Evolutionary conservation across 2,888 invertebrate genomes (phyloP), one percentile per base, ranked within the genome.

Genomic region (Trichogramma evanescens): DNA sequence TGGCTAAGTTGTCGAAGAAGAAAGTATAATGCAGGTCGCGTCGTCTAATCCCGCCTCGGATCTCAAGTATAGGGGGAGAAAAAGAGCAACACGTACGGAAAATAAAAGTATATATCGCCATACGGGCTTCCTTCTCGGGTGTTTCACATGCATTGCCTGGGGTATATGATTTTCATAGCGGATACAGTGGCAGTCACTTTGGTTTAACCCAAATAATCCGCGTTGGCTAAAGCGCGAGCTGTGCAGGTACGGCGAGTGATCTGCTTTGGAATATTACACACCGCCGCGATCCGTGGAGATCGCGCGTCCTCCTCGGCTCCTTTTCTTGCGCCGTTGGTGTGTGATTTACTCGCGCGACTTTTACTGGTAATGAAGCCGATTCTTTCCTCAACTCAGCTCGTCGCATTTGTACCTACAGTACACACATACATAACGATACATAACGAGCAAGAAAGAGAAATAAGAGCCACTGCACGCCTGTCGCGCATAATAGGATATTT

Each of bases 341-440:
- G 60, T 60, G 59, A 63, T 65, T 63, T 61, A 63, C 65, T 59
- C 59, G 60, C 54, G 63, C 65, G 13, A 65, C 66, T 70, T 70
- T 70, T 67, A 67, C 66, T 63, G 63, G 62, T 67, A 69, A 69
- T 63, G 67, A 69, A 66, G 70, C 64, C 66, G 68, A 69, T 69
- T 68, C 63, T 63, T 59, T 50, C 45, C 57, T 13, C 6, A 3
- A 13, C 10, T 50, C 59, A 50, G 58, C 39, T 39, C 45, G 26
- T 48, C 53, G 50, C 50, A 53, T 26, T 43, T 50, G 48, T 42
- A 41, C 44, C 52, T 53, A 53, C 54, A 38, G 45, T 26, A 26
- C 26, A 26, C 26, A 26, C 26, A 26, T 26, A 26, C 26, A 26
- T 26, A 26, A 26, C 26, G 3, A 26, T 26, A 26, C 26, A 2